Evolutionary conservation across 2,113 vertebrate species (phyloP).

Genomic region (Salvelinus fontinalis): DNA sequence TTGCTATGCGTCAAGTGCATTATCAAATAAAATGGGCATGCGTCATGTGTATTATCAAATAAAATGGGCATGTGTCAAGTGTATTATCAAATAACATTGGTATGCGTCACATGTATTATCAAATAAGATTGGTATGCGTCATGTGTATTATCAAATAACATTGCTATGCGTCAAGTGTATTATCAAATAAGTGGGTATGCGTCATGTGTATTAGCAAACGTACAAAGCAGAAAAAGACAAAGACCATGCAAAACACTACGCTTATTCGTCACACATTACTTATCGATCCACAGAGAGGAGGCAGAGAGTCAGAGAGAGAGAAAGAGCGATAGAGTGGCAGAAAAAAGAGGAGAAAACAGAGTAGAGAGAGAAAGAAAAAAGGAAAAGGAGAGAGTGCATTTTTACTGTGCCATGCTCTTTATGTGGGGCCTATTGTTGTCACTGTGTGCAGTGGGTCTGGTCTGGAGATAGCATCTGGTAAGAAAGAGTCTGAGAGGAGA

Average conservation of each 20-base stretch:
- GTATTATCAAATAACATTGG: too few species aligned
- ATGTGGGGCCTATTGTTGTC: background rate
- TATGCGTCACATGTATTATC: too few species aligned
- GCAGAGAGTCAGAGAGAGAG: background rate
- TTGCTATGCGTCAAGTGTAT: too few species aligned
- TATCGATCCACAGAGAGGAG: too few species aligned
- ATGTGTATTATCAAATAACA: too few species aligned
- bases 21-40: too few species aligned
- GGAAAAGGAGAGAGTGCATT: background rate
- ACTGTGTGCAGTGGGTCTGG: background rate
- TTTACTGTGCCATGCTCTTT: background rate
- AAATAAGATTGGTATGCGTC: too few species aligned
- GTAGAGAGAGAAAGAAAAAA: background rate
- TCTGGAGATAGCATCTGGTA: background rate
- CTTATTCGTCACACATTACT: too few species aligned
- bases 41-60: too few species aligned
- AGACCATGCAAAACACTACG: background rate
- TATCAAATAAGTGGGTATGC: too few species aligned
- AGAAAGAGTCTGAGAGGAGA: background rate
- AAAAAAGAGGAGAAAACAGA: background rate
- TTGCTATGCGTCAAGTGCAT: too few species aligned
- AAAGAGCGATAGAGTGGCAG: background rate
- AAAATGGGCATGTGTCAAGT: too few species aligned
- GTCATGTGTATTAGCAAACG: background rate
- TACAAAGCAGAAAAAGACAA: background rate